Percentiles rank a stretch among this genome's conserved stretches.
Evolutionary conservation across 2,888 invertebrate species (phyloP).

Genomic region (Heteromurus nitidus): DNA sequence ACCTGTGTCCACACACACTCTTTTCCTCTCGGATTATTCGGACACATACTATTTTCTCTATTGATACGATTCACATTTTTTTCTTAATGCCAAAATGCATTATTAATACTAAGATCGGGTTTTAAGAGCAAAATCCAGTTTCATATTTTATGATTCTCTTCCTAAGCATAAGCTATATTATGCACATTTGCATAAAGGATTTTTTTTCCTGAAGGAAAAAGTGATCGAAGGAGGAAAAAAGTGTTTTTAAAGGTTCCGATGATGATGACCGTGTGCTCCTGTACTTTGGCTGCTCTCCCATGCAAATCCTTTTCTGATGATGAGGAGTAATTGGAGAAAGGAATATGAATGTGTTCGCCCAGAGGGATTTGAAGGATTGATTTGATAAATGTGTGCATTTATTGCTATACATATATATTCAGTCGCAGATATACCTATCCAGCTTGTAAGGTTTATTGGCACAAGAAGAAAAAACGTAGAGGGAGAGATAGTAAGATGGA

Average conservation of each 20-base stretch:
- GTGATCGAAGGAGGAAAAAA: constrained; percentile 28
- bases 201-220: constrained; percentile 31
- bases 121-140: constrained; percentile 54
- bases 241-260: constrained; percentile 28
- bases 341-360: constrained; percentile 46
- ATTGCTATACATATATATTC: not conserved
- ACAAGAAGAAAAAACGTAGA: not conserved
- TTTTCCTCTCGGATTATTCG: not conserved
- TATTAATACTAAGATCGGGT: constrained; percentile 22
- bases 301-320: too few species aligned
- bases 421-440: not conserved
- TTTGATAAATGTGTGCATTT: constrained; percentile 33
- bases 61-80: constrained; percentile 36
- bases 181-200: constrained; percentile 42
- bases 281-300: not conserved
- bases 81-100: constrained; percentile 3
- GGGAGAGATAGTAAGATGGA: constrained; percentile 35
- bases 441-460: too few species aligned
- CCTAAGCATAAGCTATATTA: too few species aligned
- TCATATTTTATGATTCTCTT: constrained; percentile 39
- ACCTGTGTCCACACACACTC: constrained; percentile 35
- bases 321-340: constrained; percentile 53
- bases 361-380: constrained; percentile 37
- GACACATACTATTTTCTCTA: too few species aligned
- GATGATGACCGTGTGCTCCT: constrained; percentile 28